These are phyloP conservation scores for Agonopterix arenella DNA, from an alignment of 2,888 invertebrate species.

Conservation along the genomic window DNA sequence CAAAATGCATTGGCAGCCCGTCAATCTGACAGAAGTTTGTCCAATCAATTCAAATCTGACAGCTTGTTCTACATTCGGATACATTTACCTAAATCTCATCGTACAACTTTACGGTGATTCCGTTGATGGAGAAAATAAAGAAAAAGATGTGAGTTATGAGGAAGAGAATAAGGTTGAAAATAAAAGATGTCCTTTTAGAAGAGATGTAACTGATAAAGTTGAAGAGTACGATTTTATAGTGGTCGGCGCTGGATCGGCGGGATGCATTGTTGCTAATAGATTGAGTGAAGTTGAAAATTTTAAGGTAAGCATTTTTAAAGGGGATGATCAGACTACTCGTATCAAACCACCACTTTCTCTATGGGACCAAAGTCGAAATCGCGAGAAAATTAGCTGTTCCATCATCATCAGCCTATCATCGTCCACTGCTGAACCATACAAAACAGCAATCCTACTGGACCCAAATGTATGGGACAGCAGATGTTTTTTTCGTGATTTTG, in stretches of 20 bases:
- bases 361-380: too few relatives aligned
- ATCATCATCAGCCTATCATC: too few relatives aligned
- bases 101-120: constrained; percentile 28
- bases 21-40: constrained; percentile 22
- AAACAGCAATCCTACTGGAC: too few relatives aligned
- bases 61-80: constrained; percentile 40
- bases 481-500: too few relatives aligned
- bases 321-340: too few relatives aligned
- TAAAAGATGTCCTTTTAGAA: neutral
- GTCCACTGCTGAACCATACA: too few relatives aligned
- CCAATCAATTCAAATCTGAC: constrained; percentile 30
- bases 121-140: constrained; percentile 12
- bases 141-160: neutral
- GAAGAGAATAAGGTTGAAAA: too few relatives aligned
- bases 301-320: constrained; percentile 7
- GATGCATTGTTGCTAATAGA: constrained; percentile 11
- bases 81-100: constrained; percentile 37
- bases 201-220: neutral
- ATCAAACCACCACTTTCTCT: too few relatives aligned
- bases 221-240: constrained; percentile 13
- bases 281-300: constrained; percentile 8
- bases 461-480: too few relatives aligned
- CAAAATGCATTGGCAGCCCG: constrained; percentile 25
- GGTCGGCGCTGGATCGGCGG: constrained; percentile 12
- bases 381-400: too few relatives aligned